Conservation (phyloP, 2,888 invertebrate species). For the Platycheirus albimanus region DNA sequence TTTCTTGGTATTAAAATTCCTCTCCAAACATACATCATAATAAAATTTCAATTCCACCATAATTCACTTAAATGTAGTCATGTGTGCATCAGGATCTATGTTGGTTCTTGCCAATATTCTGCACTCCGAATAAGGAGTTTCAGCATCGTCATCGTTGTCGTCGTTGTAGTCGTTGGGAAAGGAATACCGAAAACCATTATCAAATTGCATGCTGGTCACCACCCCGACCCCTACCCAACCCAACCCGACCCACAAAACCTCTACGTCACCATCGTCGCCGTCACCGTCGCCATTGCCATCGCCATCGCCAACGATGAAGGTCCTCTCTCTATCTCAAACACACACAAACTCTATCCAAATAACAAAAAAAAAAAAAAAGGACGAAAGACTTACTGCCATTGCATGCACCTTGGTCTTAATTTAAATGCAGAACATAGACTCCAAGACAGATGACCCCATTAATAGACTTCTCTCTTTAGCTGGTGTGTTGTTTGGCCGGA, state of each 20-base stretch:
- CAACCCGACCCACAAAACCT: too few relatives aligned
- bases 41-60: conserved; percentile 55
- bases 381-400: conserved; percentile 46
- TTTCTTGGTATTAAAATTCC: conserved; percentile 9
- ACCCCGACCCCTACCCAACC: too few relatives aligned
- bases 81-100: conserved; percentile 47
- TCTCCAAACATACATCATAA: conserved; percentile 45
- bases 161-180: neutral
- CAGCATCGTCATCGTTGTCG: neutral
- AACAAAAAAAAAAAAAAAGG: neutral
- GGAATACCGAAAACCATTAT: conserved; percentile 17
- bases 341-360: neutral
- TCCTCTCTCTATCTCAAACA: neutral
- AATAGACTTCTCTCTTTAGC: conserved; percentile 44
- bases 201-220: conserved; percentile 24
- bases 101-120: conserved; percentile 54
- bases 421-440: conserved; percentile 56
- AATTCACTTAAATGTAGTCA: conserved; percentile 52
- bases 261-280: too few relatives aligned
- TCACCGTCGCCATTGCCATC: too few relatives aligned
- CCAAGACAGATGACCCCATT: conserved; percentile 72
- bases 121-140: neutral
- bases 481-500: conserved; percentile 23
- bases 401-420: conserved; percentile 47
- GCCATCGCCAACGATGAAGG: too few relatives aligned